Evolutionary conservation across 2,888 invertebrate genomes (phyloP), one percentile per base, ranked within the genome.

Genomic region (Rhorus exstirpatorius): DNA sequence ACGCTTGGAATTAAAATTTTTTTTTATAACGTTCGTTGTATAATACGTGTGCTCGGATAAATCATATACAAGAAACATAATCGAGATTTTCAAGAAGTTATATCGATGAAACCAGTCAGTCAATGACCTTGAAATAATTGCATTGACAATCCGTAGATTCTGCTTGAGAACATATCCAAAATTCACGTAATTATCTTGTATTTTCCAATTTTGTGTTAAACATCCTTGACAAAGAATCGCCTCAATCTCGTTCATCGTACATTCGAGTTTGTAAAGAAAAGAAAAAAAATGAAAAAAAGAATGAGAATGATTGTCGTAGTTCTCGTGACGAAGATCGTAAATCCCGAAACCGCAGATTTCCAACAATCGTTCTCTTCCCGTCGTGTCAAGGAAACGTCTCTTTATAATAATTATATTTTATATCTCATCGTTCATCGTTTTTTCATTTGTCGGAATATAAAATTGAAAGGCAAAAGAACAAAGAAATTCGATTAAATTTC

Each of bases 401-500:
- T n/a, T n/a, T n/a, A n/a, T n/a, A 19, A 55, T 68, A 65, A 68
- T 67, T 79, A 14, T 44, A 1, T 17, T 31, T 53, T 51, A 44
- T 38, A 41, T 58, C 31, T 26, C 24, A 35, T 31, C 21, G 24
- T 35, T 14, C 49, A 19, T 24, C 44, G 10, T n/a, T 31, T 26
- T 26, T 26, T 31, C 3, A 12, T 19, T 21, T 35, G 6, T 26
- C 49, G 35, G 35, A 19, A 67, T 12, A 1, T n/a, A 38, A 58
- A 31, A 41, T 19, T 51, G 41, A 65, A 71, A 38, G 51, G 14
- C 49, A 7, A 55, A 12, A 17, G 51, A 61, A 51, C 19, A 74
- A 79, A 78, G 81, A 77, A 84, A 84, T 71, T 81, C 76, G 10
- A 60, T n/a, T 61, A 44, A 7, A 31, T n/a, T 7, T 55, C 21